Evolutionary conservation across 2,113 vertebrate species (phyloP).

Genomic region (Hyla sarda): DNA sequence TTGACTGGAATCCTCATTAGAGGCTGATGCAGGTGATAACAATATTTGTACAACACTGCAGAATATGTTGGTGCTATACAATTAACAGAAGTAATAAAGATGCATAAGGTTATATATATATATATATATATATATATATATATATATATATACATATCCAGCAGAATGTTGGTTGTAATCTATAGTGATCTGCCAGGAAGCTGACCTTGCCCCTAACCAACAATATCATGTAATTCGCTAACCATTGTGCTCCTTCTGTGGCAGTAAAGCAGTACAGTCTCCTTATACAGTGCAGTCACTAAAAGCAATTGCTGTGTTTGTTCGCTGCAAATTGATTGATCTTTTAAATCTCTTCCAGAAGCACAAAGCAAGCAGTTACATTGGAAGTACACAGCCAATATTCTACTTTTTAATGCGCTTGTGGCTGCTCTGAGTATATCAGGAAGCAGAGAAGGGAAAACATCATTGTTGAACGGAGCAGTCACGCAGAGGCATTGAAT

Average conservation of each 20-base stretch:
- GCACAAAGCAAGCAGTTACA: conserved; percentile 16
- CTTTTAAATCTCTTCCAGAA: conserved; percentile 1
- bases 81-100: too few relatives aligned
- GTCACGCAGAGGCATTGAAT: conserved; percentile 14
- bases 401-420: not conserved
- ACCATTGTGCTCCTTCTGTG: not conserved
- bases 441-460: not conserved
- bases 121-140: too few relatives aligned
- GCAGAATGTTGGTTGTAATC: not conserved
- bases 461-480: conserved; percentile 31
- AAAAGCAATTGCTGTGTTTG: not conserved
- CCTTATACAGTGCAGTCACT: not conserved
- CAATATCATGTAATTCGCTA: not conserved
- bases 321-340: not conserved
- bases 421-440: conserved; percentile 10
- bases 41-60: too few relatives aligned
- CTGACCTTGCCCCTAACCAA: not conserved
- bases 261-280: not conserved
- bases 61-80: too few relatives aligned
- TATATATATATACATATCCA: not conserved
- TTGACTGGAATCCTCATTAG: too few relatives aligned
- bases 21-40: too few relatives aligned
- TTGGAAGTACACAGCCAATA: not conserved
- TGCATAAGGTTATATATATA: too few relatives aligned
- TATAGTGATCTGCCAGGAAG: not conserved